Percentiles rank a stretch among this genome's conserved stretches.
These are phyloP conservation scores for Tauraco erythrolophus DNA, from an alignment of 2,113 vertebrate species.

Conservation along the genomic window DNA sequence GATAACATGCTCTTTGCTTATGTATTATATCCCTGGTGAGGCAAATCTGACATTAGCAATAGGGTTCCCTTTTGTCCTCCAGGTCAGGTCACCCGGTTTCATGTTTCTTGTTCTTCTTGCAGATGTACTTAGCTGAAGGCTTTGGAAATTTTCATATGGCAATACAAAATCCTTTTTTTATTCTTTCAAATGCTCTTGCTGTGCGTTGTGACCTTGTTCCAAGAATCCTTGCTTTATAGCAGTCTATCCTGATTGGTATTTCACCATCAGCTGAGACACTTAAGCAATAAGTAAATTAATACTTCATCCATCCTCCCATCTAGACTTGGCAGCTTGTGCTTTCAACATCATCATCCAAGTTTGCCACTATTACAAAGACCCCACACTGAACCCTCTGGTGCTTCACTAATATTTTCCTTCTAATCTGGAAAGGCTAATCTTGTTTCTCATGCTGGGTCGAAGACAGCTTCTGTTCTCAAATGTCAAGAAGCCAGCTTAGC, in stretches of 20 bases:
- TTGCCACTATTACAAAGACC: background rate
- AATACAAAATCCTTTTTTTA: background rate
- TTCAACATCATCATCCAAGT: conserved; percentile 1
- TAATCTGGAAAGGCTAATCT: conserved; percentile 41
- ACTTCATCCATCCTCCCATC: conserved; percentile 11
- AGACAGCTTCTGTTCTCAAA: conserved; percentile 26
- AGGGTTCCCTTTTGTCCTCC: background rate
- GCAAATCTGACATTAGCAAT: background rate
- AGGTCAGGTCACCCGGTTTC: background rate
- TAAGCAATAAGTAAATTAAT: conserved; percentile 26
- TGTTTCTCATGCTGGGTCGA: background rate
- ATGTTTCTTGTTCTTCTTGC: background rate
- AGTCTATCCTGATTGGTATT: conserved; percentile 19
- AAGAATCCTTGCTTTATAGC: conserved; percentile 27
- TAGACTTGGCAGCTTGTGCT: conserved; percentile 17
- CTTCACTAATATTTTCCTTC: conserved; percentile 24
- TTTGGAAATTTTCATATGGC: background rate
- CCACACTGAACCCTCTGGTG: background rate
- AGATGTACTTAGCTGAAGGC: background rate
- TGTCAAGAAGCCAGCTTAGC: background rate
- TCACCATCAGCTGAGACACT: conserved; percentile 12
- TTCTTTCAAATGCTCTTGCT: conserved; percentile 19
- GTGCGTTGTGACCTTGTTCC: background rate
- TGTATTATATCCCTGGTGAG: background rate
- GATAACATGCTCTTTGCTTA: background rate